phyloP scores from a whole-genome alignment of 2,113 vertebrate genomes.

The Notiomystis cincta region DNA sequence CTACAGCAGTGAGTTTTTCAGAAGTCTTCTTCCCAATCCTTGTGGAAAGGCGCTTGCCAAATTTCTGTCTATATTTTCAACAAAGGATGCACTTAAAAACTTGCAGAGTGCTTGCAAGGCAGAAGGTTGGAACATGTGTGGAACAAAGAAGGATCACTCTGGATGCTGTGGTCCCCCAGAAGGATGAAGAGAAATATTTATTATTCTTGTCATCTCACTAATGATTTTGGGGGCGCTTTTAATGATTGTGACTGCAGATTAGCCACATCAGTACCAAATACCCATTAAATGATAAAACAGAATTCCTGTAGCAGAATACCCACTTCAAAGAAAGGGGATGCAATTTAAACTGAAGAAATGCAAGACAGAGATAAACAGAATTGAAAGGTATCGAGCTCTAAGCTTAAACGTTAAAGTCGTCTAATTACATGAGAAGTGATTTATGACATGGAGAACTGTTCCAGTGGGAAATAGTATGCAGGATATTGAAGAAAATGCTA shows the following conservation, averaged over 20 bases:
- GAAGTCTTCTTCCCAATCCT: not conserved
- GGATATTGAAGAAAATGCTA: not conserved
- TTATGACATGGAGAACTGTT: not conserved
- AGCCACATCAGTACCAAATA: not conserved
- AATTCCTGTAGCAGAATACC: not conserved
- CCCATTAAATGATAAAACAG: not conserved
- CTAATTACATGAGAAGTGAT: not conserved
- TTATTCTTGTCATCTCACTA: not conserved
- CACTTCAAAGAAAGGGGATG: not conserved
- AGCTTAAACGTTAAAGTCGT: not conserved
- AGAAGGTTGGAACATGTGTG: not conserved
- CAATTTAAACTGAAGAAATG: not conserved
- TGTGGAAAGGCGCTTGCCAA: not conserved
- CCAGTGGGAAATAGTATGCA: not conserved
- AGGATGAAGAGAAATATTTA: not conserved
- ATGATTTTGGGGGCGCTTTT: rapidly evolving
- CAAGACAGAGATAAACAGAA: not conserved
- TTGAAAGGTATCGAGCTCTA: not conserved
- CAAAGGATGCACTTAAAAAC: not conserved
- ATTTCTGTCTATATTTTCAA: not conserved
- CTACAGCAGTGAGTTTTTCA: not conserved
- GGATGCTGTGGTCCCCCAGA: not conserved
- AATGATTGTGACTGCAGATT: not conserved
- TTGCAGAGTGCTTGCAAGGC: not conserved
- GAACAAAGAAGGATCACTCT: not conserved